Conservation (phyloP, 2,113 vertebrate genomes). For the Ophiodon elongatus region DNA sequence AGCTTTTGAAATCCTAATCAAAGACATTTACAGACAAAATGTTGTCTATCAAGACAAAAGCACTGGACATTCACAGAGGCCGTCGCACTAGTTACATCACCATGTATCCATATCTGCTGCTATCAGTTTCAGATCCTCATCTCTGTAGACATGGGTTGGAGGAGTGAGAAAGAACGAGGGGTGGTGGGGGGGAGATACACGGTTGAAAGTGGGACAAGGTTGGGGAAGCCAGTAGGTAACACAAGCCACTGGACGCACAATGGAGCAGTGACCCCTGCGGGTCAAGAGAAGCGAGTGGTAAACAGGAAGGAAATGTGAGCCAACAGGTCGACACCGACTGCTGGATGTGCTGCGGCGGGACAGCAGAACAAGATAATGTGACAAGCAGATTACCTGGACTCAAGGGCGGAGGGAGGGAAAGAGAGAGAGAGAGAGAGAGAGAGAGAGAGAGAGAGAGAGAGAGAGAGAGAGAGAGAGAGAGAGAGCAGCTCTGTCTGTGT, state of each 20-base stretch:
- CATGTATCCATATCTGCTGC: slow-evolving; percentile 20
- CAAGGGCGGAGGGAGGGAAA: slow-evolving; percentile 46
- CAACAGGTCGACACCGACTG: slow-evolving; percentile 69
- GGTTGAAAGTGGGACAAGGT: slow-evolving; percentile 45
- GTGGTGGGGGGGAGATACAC: neutral
- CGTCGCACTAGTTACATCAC: slow-evolving; percentile 22
- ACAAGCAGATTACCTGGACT: slow-evolving; percentile 68
- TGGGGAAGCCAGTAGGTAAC: slow-evolving; percentile 77
- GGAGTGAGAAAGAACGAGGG: neutral
- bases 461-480: too few species aligned
- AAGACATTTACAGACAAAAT: too few species aligned
- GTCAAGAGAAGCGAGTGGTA: slow-evolving; percentile 60
- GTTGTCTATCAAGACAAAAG: neutral
- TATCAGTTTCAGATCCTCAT: slow-evolving; percentile 29
- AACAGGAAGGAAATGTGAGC: slow-evolving; percentile 85
- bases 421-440: slow-evolving; percentile 13
- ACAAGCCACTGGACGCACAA: slow-evolving; percentile 66
- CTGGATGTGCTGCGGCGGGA: slow-evolving; percentile 64
- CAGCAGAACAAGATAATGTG: slow-evolving; percentile 70
- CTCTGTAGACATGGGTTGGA: slow-evolving; percentile 3
- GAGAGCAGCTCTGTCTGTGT: neutral
- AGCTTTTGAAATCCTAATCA: too few species aligned
- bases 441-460: neutral
- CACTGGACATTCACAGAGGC: neutral
- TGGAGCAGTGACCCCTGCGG: slow-evolving; percentile 72